Evolutionary conservation across 2,797 vertebrate genomes (phyloP).

Genomic region (Gymnocypris eckloni): DNA sequence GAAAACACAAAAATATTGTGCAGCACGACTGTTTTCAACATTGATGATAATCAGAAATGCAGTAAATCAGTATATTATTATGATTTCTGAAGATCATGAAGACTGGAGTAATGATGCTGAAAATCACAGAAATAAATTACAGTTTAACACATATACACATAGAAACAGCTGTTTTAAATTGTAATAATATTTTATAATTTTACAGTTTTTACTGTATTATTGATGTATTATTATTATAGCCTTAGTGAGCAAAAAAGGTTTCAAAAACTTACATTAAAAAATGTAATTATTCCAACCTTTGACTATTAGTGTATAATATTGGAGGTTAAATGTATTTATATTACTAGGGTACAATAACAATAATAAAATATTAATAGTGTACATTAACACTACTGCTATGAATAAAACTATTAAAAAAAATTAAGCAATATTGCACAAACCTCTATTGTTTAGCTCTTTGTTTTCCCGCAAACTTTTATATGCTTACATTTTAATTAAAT

Average conservation of each 20-base stretch:
- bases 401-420: background rate
- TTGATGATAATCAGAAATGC: background rate
- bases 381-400: background rate
- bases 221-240: too few species aligned
- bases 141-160: background rate
- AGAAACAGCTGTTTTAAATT: background rate
- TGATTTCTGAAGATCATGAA: background rate
- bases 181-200: background rate
- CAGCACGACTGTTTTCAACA: background rate
- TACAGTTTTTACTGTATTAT: background rate
- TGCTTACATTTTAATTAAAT: background rate
- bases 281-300: background rate
- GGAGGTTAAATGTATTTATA: background rate
- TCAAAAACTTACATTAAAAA: background rate
- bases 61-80: background rate
- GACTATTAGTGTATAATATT: background rate
- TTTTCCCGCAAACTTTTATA: too few species aligned
- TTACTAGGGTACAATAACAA: background rate
- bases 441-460: too few species aligned
- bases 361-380: background rate
- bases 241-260: background rate
- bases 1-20: background rate
- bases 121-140: background rate
- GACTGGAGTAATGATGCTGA: background rate
- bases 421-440: too few species aligned